Conservation (phyloP, 1,140 invertebrate species). For the Cyclargus thomasi region DNA sequence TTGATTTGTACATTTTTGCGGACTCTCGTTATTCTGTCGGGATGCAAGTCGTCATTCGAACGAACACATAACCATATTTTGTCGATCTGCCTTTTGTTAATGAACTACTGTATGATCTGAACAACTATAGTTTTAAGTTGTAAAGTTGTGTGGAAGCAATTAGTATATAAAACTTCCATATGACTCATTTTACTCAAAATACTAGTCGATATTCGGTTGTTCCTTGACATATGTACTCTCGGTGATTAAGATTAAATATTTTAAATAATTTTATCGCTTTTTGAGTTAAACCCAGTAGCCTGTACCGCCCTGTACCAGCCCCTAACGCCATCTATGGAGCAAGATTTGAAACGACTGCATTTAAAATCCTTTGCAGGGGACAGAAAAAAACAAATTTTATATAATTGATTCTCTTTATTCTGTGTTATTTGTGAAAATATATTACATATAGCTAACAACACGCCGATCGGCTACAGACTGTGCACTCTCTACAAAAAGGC, state of each 20-base stretch:
- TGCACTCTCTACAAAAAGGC: slow-evolving; percentile 47
- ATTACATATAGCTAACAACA: slow-evolving; percentile 60
- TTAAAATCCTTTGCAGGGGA: not conserved
- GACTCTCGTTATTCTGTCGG: no score
- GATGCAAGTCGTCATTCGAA: no score
- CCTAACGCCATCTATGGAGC: no score
- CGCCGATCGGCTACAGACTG: slow-evolving; percentile 54
- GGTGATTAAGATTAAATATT: not conserved
- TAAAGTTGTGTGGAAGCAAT: not conserved
- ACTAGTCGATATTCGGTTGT: slow-evolving; percentile 5
- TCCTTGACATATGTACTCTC: slow-evolving; percentile 4
- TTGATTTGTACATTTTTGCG: no score
- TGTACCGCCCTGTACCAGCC: no score
- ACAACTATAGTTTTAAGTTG: not conserved
- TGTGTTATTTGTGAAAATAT: slow-evolving; percentile 69
- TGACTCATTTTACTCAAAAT: slow-evolving; percentile 1
- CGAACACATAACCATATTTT: no score
- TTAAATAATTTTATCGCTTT: not conserved
- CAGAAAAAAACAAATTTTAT: slow-evolving; percentile 32
- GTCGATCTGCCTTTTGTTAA: no score
- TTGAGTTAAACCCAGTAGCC: not conserved
- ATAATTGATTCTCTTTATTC: slow-evolving; percentile 59
- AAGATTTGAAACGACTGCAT: not conserved
- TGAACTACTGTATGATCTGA: not conserved
- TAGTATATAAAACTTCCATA: not conserved